Evolutionary conservation across 2,888 invertebrate genomes (phyloP).

Genomic region (Toxonevra muliebris): DNA sequence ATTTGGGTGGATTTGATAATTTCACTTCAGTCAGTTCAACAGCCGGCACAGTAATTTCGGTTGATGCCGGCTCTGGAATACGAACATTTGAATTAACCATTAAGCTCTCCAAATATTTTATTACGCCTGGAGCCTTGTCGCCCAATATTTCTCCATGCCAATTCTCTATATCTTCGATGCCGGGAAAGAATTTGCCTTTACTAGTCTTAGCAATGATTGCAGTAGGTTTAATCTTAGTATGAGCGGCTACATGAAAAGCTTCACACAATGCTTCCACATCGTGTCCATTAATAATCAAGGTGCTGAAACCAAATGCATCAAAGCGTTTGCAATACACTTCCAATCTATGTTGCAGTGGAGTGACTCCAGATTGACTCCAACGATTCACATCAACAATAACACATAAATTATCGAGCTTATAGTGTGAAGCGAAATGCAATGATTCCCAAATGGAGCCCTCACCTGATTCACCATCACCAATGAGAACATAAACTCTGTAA

Average conservation of each 20-base stretch:
- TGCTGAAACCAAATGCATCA: slow-evolving; percentile 90
- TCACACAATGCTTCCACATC: slow-evolving; percentile 89
- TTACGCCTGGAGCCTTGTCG: slow-evolving; percentile 75
- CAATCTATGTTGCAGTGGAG: slow-evolving; percentile 91
- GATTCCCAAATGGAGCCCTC: slow-evolving; percentile 99
- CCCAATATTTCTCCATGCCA: slow-evolving; percentile 99
- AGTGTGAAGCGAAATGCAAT: slow-evolving; percentile 90
- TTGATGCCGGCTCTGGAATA: slow-evolving; percentile 69
- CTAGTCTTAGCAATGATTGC: slow-evolving; percentile 94
- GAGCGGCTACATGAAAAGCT: slow-evolving; percentile 83
- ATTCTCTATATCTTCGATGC: slow-evolving; percentile 90
- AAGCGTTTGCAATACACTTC: slow-evolving; percentile 81
- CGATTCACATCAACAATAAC: slow-evolving; percentile 97
- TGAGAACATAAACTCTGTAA: slow-evolving; percentile 90
- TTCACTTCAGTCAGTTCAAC: slow-evolving; percentile 77
- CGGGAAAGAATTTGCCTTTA: slow-evolving; percentile 89
- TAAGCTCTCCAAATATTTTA: slow-evolving; percentile 72
- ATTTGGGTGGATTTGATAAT: slow-evolving; percentile 82
- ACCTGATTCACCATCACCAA: slow-evolving; percentile 98
- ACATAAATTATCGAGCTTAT: slow-evolving; percentile 95
- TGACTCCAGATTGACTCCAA: slow-evolving; percentile 95
- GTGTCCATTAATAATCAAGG: slow-evolving; percentile 95
- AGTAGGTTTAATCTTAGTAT: slow-evolving; percentile 83
- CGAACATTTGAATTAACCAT: slow-evolving; percentile 49
- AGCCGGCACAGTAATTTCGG: slow-evolving; percentile 72